phyloP scores from a whole-genome alignment of 1,140 invertebrate genomes.

The Drosophila lowei region DNA sequence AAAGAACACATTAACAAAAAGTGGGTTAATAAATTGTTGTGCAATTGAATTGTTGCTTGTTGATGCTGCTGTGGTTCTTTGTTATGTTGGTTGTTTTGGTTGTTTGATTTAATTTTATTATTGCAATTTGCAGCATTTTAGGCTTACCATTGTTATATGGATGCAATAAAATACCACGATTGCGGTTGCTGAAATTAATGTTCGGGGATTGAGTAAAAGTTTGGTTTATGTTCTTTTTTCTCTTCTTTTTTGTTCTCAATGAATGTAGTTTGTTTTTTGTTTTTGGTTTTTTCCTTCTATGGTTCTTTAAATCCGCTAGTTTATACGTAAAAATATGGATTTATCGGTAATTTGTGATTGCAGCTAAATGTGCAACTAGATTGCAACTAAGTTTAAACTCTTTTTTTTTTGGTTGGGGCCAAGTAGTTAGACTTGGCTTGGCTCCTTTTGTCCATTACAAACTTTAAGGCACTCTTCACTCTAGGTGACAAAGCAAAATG shows the following conservation, averaged over 20 bases:
- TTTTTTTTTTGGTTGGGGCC: slow-evolving; percentile 32
- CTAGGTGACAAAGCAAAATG: slow-evolving; percentile 67
- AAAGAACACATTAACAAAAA: slow-evolving; percentile 35
- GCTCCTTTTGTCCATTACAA: slow-evolving; percentile 81
- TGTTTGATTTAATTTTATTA: slow-evolving; percentile 46
- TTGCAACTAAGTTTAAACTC: slow-evolving; percentile 55
- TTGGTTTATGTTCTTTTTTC: slow-evolving; percentile 42
- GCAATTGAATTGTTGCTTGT: slow-evolving; percentile 59
- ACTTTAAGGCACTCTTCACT: slow-evolving; percentile 68
- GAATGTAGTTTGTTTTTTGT: slow-evolving; percentile 30
- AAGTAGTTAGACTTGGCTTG: slow-evolving; percentile 40
- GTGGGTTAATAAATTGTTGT: slow-evolving; percentile 45
- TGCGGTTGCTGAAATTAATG: slow-evolving; percentile 83
- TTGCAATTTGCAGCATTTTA: slow-evolving; percentile 78
- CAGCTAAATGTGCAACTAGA: slow-evolving; percentile 56
- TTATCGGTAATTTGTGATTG: slow-evolving; percentile 45
- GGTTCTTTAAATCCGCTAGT: slow-evolving; percentile 45
- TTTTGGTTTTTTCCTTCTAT: slow-evolving; percentile 32
- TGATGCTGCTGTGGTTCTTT: slow-evolving; percentile 47
- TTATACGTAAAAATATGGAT: slow-evolving; percentile 25
- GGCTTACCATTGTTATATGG: slow-evolving; percentile 85
- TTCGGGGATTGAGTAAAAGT: slow-evolving; percentile 74
- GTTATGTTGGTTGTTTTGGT: slow-evolving; percentile 42
- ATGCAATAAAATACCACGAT: slow-evolving; percentile 85
- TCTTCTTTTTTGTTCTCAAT: slow-evolving; percentile 26